Evolutionary conservation across 2,113 vertebrate species (phyloP).

Genomic region (Gambusia affinis): DNA sequence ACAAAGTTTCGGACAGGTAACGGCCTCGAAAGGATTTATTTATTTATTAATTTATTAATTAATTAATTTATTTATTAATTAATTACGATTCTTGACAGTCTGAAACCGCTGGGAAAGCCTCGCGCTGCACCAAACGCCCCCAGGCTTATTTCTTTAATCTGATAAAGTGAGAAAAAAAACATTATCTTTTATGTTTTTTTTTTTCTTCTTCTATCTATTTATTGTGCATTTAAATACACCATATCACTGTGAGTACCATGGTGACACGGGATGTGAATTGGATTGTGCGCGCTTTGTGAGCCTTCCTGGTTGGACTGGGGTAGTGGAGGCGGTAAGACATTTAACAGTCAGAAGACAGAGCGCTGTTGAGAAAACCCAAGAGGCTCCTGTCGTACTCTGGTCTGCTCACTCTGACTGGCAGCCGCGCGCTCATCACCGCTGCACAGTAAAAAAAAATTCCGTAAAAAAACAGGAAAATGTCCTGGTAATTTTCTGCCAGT

Average conservation of each 20-base stretch:
- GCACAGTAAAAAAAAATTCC: too few species aligned
- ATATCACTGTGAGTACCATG: constrained; percentile 14
- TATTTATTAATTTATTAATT: too few species aligned
- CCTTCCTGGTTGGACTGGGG: constrained; percentile 9
- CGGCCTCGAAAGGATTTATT: not conserved
- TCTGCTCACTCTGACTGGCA: constrained; percentile 39
- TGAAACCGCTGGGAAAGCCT: constrained; percentile 53
- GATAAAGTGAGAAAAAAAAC: too few species aligned
- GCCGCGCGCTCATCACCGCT: constrained; percentile 33
- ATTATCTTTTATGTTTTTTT: too few species aligned
- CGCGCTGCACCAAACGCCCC: constrained; percentile 27
- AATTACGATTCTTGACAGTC: constrained; percentile 47
- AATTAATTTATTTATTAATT: too few species aligned
- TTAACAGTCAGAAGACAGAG: constrained; percentile 22
- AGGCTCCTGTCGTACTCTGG: constrained; percentile 37
- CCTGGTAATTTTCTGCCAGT: too few species aligned
- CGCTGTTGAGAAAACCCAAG: constrained; percentile 30
- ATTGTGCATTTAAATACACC: not conserved
- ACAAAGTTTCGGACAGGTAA: constrained; percentile 8
- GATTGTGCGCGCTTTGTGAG: constrained; percentile 4
- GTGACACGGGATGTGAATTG: constrained; percentile 11
- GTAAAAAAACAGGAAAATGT: too few species aligned
- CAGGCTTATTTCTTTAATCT: not conserved
- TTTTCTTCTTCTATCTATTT: not conserved
- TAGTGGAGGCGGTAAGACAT: constrained; percentile 39